Base-by-base conservation (phyloP, 2,797 vertebrate species). In the Huso huso region DNA sequence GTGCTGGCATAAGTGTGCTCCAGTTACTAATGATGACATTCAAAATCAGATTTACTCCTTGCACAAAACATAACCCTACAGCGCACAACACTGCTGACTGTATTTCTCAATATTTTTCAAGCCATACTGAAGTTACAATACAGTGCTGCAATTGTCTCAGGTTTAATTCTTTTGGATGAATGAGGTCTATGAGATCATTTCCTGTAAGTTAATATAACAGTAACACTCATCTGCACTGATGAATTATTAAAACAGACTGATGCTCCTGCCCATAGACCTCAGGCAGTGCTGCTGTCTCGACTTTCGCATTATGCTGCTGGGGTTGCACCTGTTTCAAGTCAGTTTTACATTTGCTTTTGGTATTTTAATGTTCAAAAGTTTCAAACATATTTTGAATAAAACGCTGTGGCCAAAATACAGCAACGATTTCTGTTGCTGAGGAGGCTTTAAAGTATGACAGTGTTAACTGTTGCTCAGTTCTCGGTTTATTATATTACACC, bases 311-410 rank as follows among this genome's bases (percentile, higher is more conserved):
- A 59, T 18, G 48, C 53, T 49, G 53, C 53, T 57, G 64, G 7
- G 23, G 52, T 58, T 65, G 13, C 51, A 57, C 57, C 57, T 63
- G 12, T 48, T 3, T 10, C 11, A 53, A 65, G 64, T 53, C 65
- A 66, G 59, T 59, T 55, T 66, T 49, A 66, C 13, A 53, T 50
- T 66, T 49, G 65, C 65, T 55, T 59, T 13, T 48, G n/a, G 65
- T 66, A 48, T 49, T 66, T 59, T 59, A 66, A 66, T 66, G 53
- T 58, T 66, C 65, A 57, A 48, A 49, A 49, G 49, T 50, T 49
- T 11, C 48, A n/a, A 48, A 59, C 49, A 4, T 37, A 37, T 37
- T 37, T 37, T 37, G 5, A 37, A 37, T 37, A 37, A 37, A 4
- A 37, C 37, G 1, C 37, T 37, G 4, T 37, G 37, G 4, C 4